Percentiles rank a stretch among this genome's conserved stretches.
phyloP scores from a whole-genome alignment of 2,113 vertebrate species.

The Callorhinus ursinus region DNA sequence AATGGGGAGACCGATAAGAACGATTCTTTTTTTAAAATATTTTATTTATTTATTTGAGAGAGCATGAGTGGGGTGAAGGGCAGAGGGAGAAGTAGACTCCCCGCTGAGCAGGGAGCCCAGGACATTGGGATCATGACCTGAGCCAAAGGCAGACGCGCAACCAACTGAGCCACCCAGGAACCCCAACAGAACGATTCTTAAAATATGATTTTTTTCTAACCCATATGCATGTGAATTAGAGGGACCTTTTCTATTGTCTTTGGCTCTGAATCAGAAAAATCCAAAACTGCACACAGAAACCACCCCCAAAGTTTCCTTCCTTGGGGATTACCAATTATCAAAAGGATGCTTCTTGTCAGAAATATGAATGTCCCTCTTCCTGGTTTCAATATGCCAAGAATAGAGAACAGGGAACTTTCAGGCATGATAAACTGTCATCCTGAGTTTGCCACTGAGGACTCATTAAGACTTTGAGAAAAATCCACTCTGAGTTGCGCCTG shows the following conservation, averaged over 20 bases:
- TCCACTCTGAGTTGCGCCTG: neutral
- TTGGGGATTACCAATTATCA: neutral
- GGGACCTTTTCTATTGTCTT: neutral
- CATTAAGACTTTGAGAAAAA: neutral
- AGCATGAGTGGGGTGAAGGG: too few relatives aligned
- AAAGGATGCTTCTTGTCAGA: neutral
- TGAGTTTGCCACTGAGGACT: neutral
- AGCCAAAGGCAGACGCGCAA: too few relatives aligned
- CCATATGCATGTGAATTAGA: neutral
- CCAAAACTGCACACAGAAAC: neutral
- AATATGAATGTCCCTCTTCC: neutral
- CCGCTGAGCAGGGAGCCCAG: too few relatives aligned
- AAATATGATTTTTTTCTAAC: neutral
- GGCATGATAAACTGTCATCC: neutral
- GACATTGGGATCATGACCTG: too few relatives aligned
- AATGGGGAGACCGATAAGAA: neutral
- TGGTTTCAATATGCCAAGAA: neutral
- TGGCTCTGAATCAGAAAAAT: neutral
- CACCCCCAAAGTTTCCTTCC: neutral
- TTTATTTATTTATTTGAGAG: too few relatives aligned
- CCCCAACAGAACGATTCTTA: neutral
- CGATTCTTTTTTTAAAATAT: neutral
- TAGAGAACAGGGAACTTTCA: neutral
- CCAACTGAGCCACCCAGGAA: too few relatives aligned
- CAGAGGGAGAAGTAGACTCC: too few relatives aligned